These are phyloP conservation scores for Synanthedon vespiformis DNA, from an alignment of 2,888 invertebrate species.

Conservation along the genomic window DNA sequence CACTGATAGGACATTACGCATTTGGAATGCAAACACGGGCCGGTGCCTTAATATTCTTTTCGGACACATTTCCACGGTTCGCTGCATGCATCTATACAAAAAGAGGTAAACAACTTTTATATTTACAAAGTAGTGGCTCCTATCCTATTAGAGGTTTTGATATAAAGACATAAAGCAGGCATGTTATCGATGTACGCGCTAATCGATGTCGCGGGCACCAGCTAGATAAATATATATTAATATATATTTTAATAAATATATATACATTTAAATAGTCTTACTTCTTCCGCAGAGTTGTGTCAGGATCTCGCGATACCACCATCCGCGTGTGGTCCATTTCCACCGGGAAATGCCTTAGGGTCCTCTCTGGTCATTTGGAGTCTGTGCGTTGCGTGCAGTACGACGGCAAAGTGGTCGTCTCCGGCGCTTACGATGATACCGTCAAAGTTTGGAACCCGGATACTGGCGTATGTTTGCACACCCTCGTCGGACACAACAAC, in stretches of 20 bases:
- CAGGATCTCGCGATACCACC: conserved; percentile 97
- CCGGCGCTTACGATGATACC: conserved; percentile 98
- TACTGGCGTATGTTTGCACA: conserved; percentile 93
- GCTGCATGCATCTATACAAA: conserved; percentile 96
- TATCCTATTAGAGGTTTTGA: no score
- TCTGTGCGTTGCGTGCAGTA: conserved; percentile 99
- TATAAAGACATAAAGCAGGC: no score
- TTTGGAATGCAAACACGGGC: conserved; percentile 97
- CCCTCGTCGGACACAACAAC: conserved; percentile 96
- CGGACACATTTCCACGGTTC: conserved; percentile 97
- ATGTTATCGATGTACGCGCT: no score
- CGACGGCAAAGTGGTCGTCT: conserved; percentile 94
- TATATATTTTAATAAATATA: no score
- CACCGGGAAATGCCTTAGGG: conserved; percentile 90
- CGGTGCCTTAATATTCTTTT: conserved; percentile 91
- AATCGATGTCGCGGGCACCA: no score
- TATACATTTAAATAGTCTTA: neutral
- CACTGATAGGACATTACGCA: conserved; percentile 95
- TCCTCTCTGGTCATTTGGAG: conserved; percentile 94
- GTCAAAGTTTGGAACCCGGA: conserved; percentile 99
- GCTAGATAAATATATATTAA: no score
- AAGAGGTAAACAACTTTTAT: conserved; percentile 74
- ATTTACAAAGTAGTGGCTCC: no score
- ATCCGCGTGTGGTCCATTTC: conserved; percentile 96
- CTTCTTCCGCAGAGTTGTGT: conserved; percentile 84